Percentiles rank a stretch among this genome's conserved stretches.
These are phyloP conservation scores for Masnerella sp. DNA, from an alignment of 2,888 invertebrate species.

Conservation along the genomic window DNA sequence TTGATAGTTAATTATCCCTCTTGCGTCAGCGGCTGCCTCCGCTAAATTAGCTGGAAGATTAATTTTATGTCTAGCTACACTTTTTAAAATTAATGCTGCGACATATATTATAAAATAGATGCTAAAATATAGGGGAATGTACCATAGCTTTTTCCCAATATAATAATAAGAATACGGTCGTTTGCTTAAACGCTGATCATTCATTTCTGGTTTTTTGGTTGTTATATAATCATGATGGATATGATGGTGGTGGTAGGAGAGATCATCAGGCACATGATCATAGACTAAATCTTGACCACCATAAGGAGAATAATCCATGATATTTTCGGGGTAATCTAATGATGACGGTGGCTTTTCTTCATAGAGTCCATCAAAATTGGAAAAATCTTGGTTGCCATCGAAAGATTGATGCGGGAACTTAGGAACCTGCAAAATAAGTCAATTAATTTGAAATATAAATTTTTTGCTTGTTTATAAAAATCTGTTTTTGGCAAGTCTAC, in stretches of 20 bases:
- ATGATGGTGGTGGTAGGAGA: slow-evolving; percentile 71
- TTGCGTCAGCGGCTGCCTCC: slow-evolving; percentile 63
- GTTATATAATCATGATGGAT: slow-evolving; percentile 77
- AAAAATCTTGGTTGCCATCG: slow-evolving; percentile 47
- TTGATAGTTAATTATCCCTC: slow-evolving; percentile 41
- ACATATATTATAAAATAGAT: slow-evolving; percentile 84
- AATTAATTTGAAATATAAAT: too few relatives aligned
- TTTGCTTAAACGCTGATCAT: slow-evolving; percentile 74
- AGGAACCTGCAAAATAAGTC: slow-evolving; percentile 34
- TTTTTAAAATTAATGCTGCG: slow-evolving; percentile 84
- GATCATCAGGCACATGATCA: slow-evolving; percentile 77
- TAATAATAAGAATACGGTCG: slow-evolving; percentile 85
- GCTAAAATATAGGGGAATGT: slow-evolving; percentile 86
- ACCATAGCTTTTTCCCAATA: slow-evolving; percentile 86
- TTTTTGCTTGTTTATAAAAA: too few relatives aligned
- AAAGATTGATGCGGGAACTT: slow-evolving; percentile 29
- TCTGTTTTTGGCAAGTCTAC: too few relatives aligned
- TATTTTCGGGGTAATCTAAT: slow-evolving; percentile 63
- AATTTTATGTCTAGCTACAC: slow-evolving; percentile 86
- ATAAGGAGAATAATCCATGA: slow-evolving; percentile 61
- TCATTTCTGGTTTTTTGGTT: slow-evolving; percentile 71
- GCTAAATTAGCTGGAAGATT: slow-evolving; percentile 74
- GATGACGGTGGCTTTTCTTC: slow-evolving; percentile 64
- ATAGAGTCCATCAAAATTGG: slow-evolving; percentile 50
- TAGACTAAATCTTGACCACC: slow-evolving; percentile 56